Percentiles rank a stretch among this genome's conserved stretches.
phyloP scores from a whole-genome alignment of 2,888 invertebrate genomes.

The Oscheius sp. region DNA sequence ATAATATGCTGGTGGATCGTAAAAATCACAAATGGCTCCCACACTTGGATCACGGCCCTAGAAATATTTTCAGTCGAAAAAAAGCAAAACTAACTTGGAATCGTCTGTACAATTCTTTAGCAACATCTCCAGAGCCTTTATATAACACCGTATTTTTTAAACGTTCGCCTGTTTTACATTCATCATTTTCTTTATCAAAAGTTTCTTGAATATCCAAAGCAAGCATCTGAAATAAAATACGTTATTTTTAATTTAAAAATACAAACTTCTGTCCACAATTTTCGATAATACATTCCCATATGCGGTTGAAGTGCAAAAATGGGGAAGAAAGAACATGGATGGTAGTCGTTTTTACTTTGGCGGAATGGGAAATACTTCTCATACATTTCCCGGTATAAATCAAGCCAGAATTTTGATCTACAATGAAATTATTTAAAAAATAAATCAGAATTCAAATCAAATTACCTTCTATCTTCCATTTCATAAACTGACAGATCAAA shows the following conservation, averaged over 20 bases:
- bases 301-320: constrained; percentile 81
- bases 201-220: constrained; percentile 72
- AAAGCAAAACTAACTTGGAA: constrained; percentile 59
- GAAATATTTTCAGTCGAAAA: constrained; percentile 28
- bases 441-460: background rate
- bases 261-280: constrained; percentile 64
- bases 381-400: constrained; percentile 84
- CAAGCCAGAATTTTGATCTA: constrained; percentile 84
- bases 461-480: constrained; percentile 68
- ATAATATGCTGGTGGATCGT: constrained; percentile 66
- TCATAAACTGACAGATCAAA: constrained; percentile 69
- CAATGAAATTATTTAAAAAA: constrained; percentile 14
- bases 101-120: constrained; percentile 67
- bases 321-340: constrained; percentile 86
- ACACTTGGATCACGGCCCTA: constrained; percentile 71
- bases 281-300: constrained; percentile 70
- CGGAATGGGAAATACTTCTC: constrained; percentile 84
- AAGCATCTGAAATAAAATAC: constrained; percentile 69
- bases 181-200: constrained; percentile 67
- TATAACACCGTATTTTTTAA: constrained; percentile 66
- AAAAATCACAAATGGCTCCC: constrained; percentile 72
- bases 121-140: constrained; percentile 66
- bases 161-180: constrained; percentile 66
- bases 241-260: background rate
- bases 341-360: constrained; percentile 81